A percentile compares a stretch with the other conserved stretches of the same genome.
phyloP scores from a whole-genome alignment of 2,797 vertebrate genomes.

The Mormyrops attenuatus region DNA sequence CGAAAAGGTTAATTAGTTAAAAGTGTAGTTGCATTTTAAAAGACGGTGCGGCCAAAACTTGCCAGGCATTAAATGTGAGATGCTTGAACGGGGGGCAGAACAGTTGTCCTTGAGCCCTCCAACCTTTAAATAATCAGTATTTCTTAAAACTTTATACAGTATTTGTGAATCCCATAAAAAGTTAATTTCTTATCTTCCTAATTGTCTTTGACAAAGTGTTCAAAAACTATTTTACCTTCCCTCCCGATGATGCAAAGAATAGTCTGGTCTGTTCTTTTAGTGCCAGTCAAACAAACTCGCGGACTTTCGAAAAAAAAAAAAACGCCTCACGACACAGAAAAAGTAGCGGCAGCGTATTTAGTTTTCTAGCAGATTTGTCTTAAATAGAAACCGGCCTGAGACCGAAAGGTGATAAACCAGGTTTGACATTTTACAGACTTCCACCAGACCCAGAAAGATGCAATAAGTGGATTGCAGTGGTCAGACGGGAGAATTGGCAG shows the following conservation, averaged over 20 bases:
- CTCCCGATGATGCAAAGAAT: neutral
- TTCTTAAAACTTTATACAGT: neutral
- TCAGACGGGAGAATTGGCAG: neutral
- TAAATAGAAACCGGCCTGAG: neutral
- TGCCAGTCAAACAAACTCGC: neutral
- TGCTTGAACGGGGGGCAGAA: neutral
- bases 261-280: neutral
- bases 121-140: neutral
- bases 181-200: neutral
- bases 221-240: neutral
- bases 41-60: neutral
- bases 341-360: neutral
- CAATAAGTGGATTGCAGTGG: neutral
- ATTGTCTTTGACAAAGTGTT: neutral
- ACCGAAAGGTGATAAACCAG: neutral
- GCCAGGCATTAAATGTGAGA: neutral
- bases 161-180: neutral
- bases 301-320: neutral
- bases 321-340: neutral
- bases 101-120: neutral
- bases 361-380: neutral
- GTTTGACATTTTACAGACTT: neutral
- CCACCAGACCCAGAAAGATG: neutral
- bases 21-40: neutral
- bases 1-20: neutral